Base-by-base conservation (phyloP, 2,113 vertebrate genomes). In the Solea senegalensis region DNA sequence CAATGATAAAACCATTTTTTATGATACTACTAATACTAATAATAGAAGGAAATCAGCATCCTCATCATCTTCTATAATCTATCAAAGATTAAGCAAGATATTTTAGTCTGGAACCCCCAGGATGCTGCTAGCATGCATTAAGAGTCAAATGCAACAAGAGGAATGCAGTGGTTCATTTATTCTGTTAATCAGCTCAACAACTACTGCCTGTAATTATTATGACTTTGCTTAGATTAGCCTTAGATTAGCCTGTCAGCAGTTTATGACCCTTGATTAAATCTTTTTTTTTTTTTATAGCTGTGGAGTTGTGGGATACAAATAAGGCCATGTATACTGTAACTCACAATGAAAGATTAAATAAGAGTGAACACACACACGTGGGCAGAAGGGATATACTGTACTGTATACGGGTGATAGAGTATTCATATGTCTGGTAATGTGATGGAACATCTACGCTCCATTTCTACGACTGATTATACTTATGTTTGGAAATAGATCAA, bases 401-500 rank as follows among this genome's bases (percentile, higher is more conserved):
- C 21, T 21, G 1, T 21, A 21, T 21, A 21, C 21, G 21, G 34
- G 34, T 34, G 34, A 34, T 34, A 34, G 34, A 34, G 34, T 34
- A 34, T 34, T 34, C 34, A 34, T 0, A 34, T 34, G 1, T 34
- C 34, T 34, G 34, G 1, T 34, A 34, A 34, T 34, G 34, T 34
- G 34, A 34, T 34, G 34, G 34, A 34, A 6, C 34, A 34, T 34
- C 5, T 6, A 34, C 5, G 34, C 34, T 34, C 52, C 27, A 73
- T 54, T 65, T 54, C 49, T 41, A 48, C n/a, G 39, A 16, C 59
- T n/a, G n/a, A n/a, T n/a, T 39, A 7, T 48, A 57, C 7, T 59
- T 26, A 52, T 63, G 74, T 46, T 66, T 65, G 66, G n/a, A 65
- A 74, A 83, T 51, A 76, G 65, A 67, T 69, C 44, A 64, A 50